Base-by-base conservation (phyloP, 2,888 invertebrate genomes). In the Rapana venosa region DNA sequence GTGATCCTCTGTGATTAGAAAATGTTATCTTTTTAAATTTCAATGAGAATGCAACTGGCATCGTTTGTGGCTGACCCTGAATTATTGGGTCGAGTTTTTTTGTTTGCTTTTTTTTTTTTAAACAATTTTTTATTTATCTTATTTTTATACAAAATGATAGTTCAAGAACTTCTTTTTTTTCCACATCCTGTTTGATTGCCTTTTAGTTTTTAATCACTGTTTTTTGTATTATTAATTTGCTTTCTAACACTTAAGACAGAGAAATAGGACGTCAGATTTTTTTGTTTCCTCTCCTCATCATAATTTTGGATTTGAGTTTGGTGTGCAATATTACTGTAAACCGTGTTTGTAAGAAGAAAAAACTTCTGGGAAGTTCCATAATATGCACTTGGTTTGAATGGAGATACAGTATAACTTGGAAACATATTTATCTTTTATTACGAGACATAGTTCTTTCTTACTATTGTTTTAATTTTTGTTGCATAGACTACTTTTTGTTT, bases 61-160 rank as follows among this genome's bases (percentile, higher is more conserved):
- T 81, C 66, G 88, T 88, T 88, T 88, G 88, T 88, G 83, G 88
- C 88, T 36, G 20, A 35, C 66, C 86, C 61, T 35, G 26, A 32
- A 30, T 22, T 22, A 66, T 20, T 61, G 61, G 66, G 86, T 86
- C 15, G 17, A 66, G 47, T 47, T 47, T 83, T 13, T 32, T 17
- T 5, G 11, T 22, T 20, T 61, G 22, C 22, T 2, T 61, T 61
- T 61, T 61, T 61, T 61, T 61, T 61, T 61, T 47, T 47, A 2
- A 2, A 47, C 47, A 47, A 47, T 47, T 47, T 47, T 47, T 47
- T 47, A 47, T 47, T 47, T 2, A 47, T 47, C 47, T 47, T 47
- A 47, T 47, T 47, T 47, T 47, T 47, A 47, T 47, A 47, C 47
- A 47, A 47, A 8, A 47, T 47, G 47, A 47, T 47, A 47, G 47